These are phyloP conservation scores for Tinea trinotella DNA, from an alignment of 2,888 invertebrate species.

Conservation along the genomic window DNA sequence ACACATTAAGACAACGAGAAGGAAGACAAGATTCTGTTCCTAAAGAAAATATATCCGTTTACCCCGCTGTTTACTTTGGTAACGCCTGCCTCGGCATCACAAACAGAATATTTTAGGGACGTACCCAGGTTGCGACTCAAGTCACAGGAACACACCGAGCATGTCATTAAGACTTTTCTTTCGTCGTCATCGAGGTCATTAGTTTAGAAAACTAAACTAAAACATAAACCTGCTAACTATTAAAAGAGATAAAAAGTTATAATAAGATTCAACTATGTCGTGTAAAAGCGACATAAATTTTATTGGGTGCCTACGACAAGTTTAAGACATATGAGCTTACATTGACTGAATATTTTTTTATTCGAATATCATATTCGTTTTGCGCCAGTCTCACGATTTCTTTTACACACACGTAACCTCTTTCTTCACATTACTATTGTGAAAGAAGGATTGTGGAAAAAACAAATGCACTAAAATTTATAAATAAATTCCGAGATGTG, in stretches of 20 bases:
- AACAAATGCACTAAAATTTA: not conserved
- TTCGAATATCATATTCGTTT: conserved; percentile 31
- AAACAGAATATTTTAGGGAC: too few relatives aligned
- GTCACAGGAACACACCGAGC: too few relatives aligned
- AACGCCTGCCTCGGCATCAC: too few relatives aligned
- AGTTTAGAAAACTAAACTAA: too few relatives aligned
- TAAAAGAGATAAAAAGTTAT: not conserved
- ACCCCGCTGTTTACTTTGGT: too few relatives aligned
- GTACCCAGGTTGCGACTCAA: too few relatives aligned
- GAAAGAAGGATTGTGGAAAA: not conserved
- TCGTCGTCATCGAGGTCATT: too few relatives aligned
- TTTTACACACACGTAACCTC: conserved; percentile 43
- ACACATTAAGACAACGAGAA: too few relatives aligned
- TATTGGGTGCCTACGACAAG: conserved; percentile 2
- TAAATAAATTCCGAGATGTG: not conserved
- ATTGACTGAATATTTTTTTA: conserved; percentile 29
- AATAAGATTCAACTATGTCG: conserved; percentile 1
- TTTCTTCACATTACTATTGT: not conserved
- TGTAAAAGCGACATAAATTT: conserved; percentile 2
- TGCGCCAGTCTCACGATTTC: conserved; percentile 45
- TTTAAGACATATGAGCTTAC: conserved; percentile 6
- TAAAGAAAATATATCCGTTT: too few relatives aligned
- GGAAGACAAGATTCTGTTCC: too few relatives aligned
- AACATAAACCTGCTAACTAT: too few relatives aligned
- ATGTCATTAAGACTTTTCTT: too few relatives aligned